phyloP scores from a whole-genome alignment of 2,888 invertebrate species.

The Thelaira solivaga region DNA sequence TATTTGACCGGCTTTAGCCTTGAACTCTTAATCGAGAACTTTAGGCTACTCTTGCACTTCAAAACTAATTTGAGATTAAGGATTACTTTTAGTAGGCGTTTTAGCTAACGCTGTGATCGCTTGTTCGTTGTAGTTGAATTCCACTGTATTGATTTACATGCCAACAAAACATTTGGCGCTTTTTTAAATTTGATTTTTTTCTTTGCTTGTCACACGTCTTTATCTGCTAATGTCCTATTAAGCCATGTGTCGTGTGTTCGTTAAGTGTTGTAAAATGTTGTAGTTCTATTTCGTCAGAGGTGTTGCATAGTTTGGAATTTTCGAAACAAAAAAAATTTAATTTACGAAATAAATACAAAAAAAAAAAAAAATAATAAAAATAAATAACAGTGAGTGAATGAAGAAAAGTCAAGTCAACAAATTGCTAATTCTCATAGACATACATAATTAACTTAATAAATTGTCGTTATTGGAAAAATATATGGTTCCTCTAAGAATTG shows the following conservation, averaged over 20 bases:
- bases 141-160: conserved; percentile 3
- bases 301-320: conserved; percentile 21
- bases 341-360: conserved; percentile 19
- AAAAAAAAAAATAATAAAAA: background rate
- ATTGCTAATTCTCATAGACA: conserved; percentile 16
- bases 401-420: background rate
- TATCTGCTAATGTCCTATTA: conserved; percentile 59
- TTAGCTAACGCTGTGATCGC: no score
- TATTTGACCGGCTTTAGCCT: no score
- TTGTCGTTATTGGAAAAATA: no score
- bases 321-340: conserved; percentile 18
- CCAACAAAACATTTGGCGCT: conserved; percentile 22
- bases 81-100: no score
- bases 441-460: conserved; percentile 37
- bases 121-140: no score
- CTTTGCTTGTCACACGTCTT: conserved; percentile 55
- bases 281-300: conserved; percentile 39
- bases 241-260: conserved; percentile 55
- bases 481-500: no score
- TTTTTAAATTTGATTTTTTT: conserved; percentile 1
- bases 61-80: no score
- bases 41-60: no score
- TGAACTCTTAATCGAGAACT: no score
- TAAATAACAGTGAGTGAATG: no score
- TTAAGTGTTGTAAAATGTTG: conserved; percentile 55